Conservation (phyloP, 35 echinoderm and acorn worm species). For the Apostichopus californicus region DNA sequence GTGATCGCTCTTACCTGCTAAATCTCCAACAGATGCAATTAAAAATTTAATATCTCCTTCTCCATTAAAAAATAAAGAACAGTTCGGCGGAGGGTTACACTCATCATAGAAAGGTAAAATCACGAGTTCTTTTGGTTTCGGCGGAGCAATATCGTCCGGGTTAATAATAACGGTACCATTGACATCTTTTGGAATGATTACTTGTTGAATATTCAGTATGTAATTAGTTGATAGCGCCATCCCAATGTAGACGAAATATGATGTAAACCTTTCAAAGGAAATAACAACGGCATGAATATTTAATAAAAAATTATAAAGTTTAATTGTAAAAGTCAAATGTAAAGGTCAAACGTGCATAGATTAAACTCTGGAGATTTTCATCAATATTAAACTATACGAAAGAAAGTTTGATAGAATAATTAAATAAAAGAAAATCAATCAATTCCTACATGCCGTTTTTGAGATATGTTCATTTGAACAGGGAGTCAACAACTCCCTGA, state of each 20-base stretch:
- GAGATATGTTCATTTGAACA: no score
- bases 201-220: slow-evolving; percentile 25
- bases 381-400: no score
- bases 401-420: no score
- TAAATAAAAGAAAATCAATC: no score
- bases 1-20: slow-evolving; percentile 27
- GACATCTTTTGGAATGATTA: neutral
- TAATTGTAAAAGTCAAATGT: no score
- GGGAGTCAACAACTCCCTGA: no score
- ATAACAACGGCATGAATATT: no score
- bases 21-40: slow-evolving; percentile 45
- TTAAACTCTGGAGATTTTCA: no score
- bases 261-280: slow-evolving; percentile 5
- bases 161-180: neutral
- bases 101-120: slow-evolving; percentile 50
- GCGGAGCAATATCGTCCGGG: neutral
- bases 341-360: no score
- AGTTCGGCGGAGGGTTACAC: slow-evolving; percentile 33
- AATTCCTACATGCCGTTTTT: no score
- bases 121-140: slow-evolving; percentile 27
- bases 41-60: slow-evolving; percentile 27
- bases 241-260: slow-evolving; percentile 61
- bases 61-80: slow-evolving; percentile 46
- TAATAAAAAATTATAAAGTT: no score
- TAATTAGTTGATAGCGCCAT: slow-evolving; percentile 57